Base-by-base conservation (phyloP, 23 tunicate genomes). In the Phallusia fumigata region DNA sequence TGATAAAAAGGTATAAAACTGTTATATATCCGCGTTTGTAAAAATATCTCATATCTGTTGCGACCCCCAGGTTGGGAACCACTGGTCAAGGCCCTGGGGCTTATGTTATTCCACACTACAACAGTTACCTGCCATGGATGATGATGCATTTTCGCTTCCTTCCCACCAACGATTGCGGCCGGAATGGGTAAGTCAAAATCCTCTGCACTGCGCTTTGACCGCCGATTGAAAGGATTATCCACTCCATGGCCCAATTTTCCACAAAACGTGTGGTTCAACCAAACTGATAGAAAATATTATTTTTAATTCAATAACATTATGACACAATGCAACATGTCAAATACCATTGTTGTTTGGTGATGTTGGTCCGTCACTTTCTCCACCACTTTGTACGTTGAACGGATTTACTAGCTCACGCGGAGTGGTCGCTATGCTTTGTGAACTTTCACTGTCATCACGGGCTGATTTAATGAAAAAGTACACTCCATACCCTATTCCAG, bases 71-170 rank as follows among this genome's bases (percentile, higher is more conserved):
- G n/a, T 40, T 40, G 47, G 47, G 47, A 40, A 40, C 47, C 47
- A 40, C 47, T 40, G 47, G 47, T 40, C 5, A 3, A 40, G 10
- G 10, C 47, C 8, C 5, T 3, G n/a, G n/a, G n/a, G n/a, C n/a
- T n/a, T n/a, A n/a, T n/a, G n/a, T n/a, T n/a, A n/a, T n/a, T n/a
- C n/a, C 5, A 40, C 47, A 40, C 5, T 3, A 40, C 10, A 40
- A 40, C 69, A 58, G 28, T 22, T 79, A 77, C 91, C 79, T 87
- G 86, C 90, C 90, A 86, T 2, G 90, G 90, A 52, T 86, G 85
- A 28, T 74, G 28, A 11, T 40, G 45, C 18, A 86, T 86, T 33
- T 80, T 10, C 0, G 85, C 80, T 5, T 50, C 51, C n/a, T 73
- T 11, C 0, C 90, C 90, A 18, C 90, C 90, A 80, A 86, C 83